Conservation (phyloP, 1,140 invertebrate species). For the Pseudachorutes palmiensis region DNA sequence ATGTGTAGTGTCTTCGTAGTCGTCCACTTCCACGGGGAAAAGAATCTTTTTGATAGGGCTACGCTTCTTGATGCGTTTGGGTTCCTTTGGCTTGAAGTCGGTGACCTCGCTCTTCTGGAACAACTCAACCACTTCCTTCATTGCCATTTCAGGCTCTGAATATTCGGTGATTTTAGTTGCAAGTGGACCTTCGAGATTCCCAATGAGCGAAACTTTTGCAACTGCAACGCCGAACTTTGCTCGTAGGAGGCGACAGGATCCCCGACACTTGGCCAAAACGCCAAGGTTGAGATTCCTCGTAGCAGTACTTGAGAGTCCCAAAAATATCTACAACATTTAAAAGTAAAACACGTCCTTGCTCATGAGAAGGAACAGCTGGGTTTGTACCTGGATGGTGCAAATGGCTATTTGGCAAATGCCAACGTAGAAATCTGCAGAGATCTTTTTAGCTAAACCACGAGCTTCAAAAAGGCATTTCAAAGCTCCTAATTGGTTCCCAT, state of each 20-base stretch:
- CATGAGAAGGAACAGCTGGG: background rate
- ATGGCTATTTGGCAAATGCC: background rate
- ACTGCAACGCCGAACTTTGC: background rate
- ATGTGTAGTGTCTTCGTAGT: too few species aligned
- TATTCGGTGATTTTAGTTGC: too few species aligned
- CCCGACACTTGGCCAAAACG: background rate
- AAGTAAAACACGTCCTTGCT: background rate
- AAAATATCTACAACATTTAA: background rate
- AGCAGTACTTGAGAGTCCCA: slow-evolving; percentile 1
- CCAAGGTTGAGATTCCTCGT: background rate
- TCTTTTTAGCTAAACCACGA: background rate
- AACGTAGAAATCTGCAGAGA: background rate
- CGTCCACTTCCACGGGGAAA: too few species aligned
- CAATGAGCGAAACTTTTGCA: background rate
- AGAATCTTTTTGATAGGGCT: too few species aligned
- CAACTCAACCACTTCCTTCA: background rate
- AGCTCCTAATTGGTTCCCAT: background rate
- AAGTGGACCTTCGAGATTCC: background rate
- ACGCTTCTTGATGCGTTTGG: background rate
- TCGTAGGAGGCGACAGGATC: background rate
- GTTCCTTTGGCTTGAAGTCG: background rate
- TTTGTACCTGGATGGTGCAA: background rate
- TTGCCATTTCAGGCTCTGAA: too few species aligned
- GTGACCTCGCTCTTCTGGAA: background rate
- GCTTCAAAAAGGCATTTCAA: background rate